A percentile compares a stretch with the other conserved stretches of the same genome.
Conservation (phyloP, 2,888 invertebrate genomes). For the Lamellibrachia satsuma region DNA sequence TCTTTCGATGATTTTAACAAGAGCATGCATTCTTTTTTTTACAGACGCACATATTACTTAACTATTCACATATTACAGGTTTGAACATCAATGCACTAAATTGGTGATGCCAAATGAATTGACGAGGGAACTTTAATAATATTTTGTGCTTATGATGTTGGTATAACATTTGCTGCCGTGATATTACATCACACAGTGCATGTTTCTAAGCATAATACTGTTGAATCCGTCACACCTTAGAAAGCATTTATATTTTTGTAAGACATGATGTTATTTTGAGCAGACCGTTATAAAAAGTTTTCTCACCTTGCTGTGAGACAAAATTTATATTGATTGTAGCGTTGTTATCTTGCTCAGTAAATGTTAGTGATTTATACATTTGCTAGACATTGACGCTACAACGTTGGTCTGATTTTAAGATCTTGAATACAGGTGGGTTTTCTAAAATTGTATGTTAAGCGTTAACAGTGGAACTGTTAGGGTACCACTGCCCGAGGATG, state of each 20-base stretch:
- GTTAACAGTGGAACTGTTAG: background rate
- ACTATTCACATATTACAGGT: no score
- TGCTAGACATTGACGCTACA: background rate
- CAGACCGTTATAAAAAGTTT: background rate
- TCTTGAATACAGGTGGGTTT: background rate
- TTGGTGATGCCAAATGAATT: no score
- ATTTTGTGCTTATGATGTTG: background rate
- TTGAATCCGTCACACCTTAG: background rate
- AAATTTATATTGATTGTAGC: background rate
- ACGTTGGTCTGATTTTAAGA: background rate
- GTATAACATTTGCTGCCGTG: conserved; percentile 8
- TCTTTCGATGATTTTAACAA: no score
- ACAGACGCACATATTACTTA: no score
- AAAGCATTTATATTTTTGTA: conserved; percentile 12
- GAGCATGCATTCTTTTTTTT: no score
- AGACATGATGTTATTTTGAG: background rate
- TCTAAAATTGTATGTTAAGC: no score
- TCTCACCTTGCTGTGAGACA: background rate
- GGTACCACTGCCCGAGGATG: background rate
- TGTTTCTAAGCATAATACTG: conserved; percentile 13
- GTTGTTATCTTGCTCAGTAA: background rate
- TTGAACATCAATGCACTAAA: no score
- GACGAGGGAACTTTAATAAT: background rate
- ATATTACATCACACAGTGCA: background rate
- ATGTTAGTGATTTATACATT: background rate